Evolutionary conservation across 1,140 invertebrate species (phyloP), one percentile per base, ranked within the genome.

Genomic region (Zaprionus africanus): DNA sequence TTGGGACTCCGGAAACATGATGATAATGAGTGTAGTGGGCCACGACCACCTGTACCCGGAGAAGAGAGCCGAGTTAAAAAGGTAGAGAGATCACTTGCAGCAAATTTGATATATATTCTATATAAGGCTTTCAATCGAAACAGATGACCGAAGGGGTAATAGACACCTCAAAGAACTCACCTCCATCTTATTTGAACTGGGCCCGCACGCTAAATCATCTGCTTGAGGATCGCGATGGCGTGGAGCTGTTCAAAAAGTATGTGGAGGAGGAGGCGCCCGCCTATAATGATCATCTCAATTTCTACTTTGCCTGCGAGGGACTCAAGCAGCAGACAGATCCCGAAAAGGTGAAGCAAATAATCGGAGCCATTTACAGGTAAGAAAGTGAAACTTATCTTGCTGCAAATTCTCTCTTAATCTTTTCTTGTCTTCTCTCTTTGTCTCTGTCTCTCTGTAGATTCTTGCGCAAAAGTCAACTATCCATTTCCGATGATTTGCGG

Each of bases 251-350:
- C 93, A 95, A 96, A 88, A 95, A 95, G 88, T 98, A 97, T 93
- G 94, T 98, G 75, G 94, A 96, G 81, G 95, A 97, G 82, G 97
- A 98, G 93, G 96, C 96, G 66, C 95, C 95, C 79, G 94, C 95
- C 75, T 95, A 96, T 92, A 95, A 96, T 59, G 96, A 96, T 92
- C 94, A 96, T 43, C 95, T 98, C 73, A 96, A 97, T 90, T 98
- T 98, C 93, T 98, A 97, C 95, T 98, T 98, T 93, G 97, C 97
- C 53, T 98, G 97, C 93, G 96, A 97, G 91, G 98, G 98, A 17
- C 94, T 98, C 65, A 97, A 97, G 85, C 96, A 96, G 88, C 95
- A 97, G 87, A 94, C 94, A 70, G 95, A 97, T 92, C 95, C 94
- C 4, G 94, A 95, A 83, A 95, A 94, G 88, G 95, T 97, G 72